Base-by-base conservation (phyloP, 2,113 vertebrate species). In the Cyrtonyx montezumae region DNA sequence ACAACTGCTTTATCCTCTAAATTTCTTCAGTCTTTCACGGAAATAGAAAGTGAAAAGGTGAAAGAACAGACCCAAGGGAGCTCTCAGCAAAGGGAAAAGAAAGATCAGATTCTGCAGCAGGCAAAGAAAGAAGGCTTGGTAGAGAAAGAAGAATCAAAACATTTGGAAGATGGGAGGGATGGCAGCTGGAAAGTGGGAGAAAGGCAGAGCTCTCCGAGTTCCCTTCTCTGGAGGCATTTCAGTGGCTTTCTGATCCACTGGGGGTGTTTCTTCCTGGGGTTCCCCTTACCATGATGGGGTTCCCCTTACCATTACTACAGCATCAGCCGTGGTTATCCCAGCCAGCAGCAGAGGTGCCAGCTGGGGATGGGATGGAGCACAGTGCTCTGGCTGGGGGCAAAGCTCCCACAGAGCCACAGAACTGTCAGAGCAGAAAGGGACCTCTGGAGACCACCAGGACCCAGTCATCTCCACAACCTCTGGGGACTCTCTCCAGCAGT, bases 1-100 rank as follows among this genome's bases (percentile, higher is more conserved):
- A 51, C 55, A 56, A 7, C 8, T 8, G 0, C 1, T 26, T 4
- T 70, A 46, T 28, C 49, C 40, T 34, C 26, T n/a, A 20, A 36
- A 49, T 51, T 82, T 74, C 78, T 62, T 63, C 42, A 37, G 36
- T 26, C 3, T 1, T 13, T n/a, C 26, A n/a, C 42, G 67, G 53
- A 75, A 79, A 86, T n/a, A 53, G 77, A n/a, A 87, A 95, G 86
- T 15, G 73, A 86, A 75, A 79, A 83, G 67, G 84, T 51, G 84
- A 75, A 86, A 49, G 81, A 45, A 30, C 14, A 34, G n/a, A 14
- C 45, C 1, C 0, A n/a, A 51, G 42, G 77, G 81, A 53, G 62
- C 55, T 81, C 49, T 26, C 19, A 42, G n/a, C n/a, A 32, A 17
- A 59, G 30, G 71, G 48, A 73, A 87, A 49, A 61, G 3, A n/a